Conservation (phyloP, 2,113 vertebrate genomes). For the Pelobates fuscus region DNA sequence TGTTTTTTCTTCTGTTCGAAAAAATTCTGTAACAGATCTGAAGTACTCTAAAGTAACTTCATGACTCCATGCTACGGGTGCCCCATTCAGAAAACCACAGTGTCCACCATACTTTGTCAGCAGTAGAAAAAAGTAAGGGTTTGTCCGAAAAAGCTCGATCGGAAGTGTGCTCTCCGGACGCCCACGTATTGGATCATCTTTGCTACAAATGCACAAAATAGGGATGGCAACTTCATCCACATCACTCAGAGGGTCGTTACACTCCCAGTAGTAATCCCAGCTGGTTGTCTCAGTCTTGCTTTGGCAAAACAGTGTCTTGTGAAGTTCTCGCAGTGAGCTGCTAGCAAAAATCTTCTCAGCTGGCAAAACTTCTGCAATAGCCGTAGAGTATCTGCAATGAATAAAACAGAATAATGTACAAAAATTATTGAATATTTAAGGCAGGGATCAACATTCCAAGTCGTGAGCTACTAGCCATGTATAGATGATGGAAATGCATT, state of each 20-base stretch:
- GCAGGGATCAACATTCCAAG: too few species aligned
- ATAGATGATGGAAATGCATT: too few species aligned
- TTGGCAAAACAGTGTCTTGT: conserved; percentile 80
- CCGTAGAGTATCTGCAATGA: conserved; percentile 71
- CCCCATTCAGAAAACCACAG: conserved; percentile 73
- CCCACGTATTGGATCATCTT: conserved; percentile 79
- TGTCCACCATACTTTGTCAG: conserved; percentile 77
- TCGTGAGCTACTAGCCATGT: too few species aligned
- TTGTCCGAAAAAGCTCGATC: conserved; percentile 77
- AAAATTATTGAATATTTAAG: too few species aligned
- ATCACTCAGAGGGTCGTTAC: conserved; percentile 86
- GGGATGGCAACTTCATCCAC: conserved; percentile 84
- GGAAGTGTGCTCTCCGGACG: conserved; percentile 66
- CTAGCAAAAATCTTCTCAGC: conserved; percentile 65
- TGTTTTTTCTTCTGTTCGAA: conserved; percentile 69
- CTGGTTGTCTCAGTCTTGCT: conserved; percentile 58
- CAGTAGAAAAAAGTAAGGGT: conserved; percentile 82
- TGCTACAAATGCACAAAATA: conserved; percentile 79
- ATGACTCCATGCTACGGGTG: conserved; percentile 74
- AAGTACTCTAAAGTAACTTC: conserved; percentile 78
- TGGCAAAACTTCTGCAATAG: conserved; percentile 71
- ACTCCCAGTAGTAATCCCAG: conserved; percentile 86
- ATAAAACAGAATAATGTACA: background rate
- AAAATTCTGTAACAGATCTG: conserved; percentile 75
- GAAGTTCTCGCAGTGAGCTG: conserved; percentile 75